Evolutionary conservation across 2,797 vertebrate genomes (phyloP).

Genomic region (Myotis planiceps): DNA sequence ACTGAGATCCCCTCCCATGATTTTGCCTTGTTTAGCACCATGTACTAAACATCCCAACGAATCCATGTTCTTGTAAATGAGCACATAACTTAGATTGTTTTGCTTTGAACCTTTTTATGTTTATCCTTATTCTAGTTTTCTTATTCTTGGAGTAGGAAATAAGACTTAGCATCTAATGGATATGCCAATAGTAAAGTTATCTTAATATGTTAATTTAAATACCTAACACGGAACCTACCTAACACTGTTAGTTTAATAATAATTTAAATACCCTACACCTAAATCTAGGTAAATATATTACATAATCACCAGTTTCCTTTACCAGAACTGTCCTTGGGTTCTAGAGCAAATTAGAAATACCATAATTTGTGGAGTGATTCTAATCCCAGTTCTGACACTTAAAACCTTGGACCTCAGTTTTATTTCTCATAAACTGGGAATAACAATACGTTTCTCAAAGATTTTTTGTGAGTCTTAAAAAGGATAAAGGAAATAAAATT

Average conservation of each 20-base stretch:
- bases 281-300: constrained; percentile 2
- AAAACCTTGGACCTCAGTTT: not conserved
- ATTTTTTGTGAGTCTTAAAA: not conserved
- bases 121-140: not conserved
- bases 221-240: not conserved
- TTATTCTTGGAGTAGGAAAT: constrained; percentile 8
- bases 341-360: not conserved
- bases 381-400: not conserved
- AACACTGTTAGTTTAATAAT: not conserved
- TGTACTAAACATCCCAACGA: not conserved
- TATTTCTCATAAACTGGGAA: not conserved
- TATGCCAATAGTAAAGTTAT: not conserved
- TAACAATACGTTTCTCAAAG: constrained; percentile 1
- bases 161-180: not conserved
- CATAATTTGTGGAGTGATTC: not conserved
- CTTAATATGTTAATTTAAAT: not conserved
- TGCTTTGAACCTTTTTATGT: not conserved
- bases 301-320: not conserved
- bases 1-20: not conserved
- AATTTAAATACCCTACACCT: not conserved
- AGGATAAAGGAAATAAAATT: constrained; percentile 18
- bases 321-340: not conserved
- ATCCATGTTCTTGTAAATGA: not conserved
- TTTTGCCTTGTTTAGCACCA: not conserved
- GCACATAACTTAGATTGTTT: not conserved